Conservation (phyloP, 2,888 invertebrate species). For the Caenorhabditis panamensis region DNA sequence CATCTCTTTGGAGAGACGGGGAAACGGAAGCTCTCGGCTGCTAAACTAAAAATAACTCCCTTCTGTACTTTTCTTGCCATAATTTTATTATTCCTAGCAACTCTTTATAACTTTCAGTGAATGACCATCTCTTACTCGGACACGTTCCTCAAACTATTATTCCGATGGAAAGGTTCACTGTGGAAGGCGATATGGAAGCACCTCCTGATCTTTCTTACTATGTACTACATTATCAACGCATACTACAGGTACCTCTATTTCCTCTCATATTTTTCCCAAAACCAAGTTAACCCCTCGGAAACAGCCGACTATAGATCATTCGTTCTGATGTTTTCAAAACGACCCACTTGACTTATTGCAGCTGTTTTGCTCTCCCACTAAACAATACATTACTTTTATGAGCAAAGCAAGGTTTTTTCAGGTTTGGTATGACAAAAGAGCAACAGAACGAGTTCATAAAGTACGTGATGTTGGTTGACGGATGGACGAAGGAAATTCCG, state of each 20-base stretch:
- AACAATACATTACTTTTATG: not conserved
- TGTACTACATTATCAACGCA: constrained; percentile 73
- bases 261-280: constrained; percentile 4
- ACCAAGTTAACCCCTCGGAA: constrained; percentile 35
- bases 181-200: constrained; percentile 78
- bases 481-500: constrained; percentile 75
- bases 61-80: not conserved
- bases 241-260: constrained; percentile 65
- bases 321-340: constrained; percentile 17
- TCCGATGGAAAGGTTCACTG: constrained; percentile 76
- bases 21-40: constrained; percentile 11
- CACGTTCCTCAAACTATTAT: constrained; percentile 72
- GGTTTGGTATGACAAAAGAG: constrained; percentile 70
- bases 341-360: constrained; percentile 30
- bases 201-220: constrained; percentile 69
- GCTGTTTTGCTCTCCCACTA: constrained; percentile 21
- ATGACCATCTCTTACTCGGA: constrained; percentile 78
- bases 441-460: constrained; percentile 69
- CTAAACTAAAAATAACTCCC: constrained; percentile 17
- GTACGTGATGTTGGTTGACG: constrained; percentile 71
- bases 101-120: constrained; percentile 37
- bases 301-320: constrained; percentile 18
- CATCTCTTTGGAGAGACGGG: not conserved
- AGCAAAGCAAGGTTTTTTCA: constrained; percentile 30
- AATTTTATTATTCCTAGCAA: not conserved